Evolutionary conservation across 1,140 invertebrate genomes (phyloP).

Genomic region (Drosophila azteca): DNA sequence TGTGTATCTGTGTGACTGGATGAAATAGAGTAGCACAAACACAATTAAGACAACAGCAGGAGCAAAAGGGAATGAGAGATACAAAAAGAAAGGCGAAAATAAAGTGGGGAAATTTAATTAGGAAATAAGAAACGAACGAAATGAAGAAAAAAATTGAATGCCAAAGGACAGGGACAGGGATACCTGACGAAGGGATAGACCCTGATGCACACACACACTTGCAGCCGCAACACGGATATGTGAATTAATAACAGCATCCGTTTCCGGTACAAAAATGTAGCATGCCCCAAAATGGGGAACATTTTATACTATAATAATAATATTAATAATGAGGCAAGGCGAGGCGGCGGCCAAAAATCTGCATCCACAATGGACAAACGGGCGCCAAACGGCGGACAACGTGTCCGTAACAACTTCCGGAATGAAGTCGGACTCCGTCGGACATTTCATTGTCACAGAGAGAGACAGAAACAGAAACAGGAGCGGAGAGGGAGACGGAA

Average conservation of each 20-base stretch:
- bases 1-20: slow-evolving; percentile 40
- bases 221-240: slow-evolving; percentile 48
- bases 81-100: slow-evolving; percentile 51
- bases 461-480: no score
- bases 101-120: slow-evolving; percentile 80
- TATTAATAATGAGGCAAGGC: slow-evolving; percentile 53
- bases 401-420: slow-evolving; percentile 77
- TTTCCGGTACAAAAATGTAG: slow-evolving; percentile 66
- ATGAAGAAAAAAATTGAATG: neutral
- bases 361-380: slow-evolving; percentile 3
- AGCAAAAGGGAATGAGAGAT: slow-evolving; percentile 11
- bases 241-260: slow-evolving; percentile 79
- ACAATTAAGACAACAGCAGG: slow-evolving; percentile 65
- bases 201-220: neutral
- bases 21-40: slow-evolving; percentile 81
- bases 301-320: slow-evolving; percentile 54
- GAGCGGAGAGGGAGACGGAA: no score
- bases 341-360: slow-evolving; percentile 34
- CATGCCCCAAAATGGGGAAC: neutral
- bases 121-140: slow-evolving; percentile 28
- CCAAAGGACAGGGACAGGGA: neutral
- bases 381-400: slow-evolving; percentile 51
- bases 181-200: slow-evolving; percentile 39
- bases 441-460: slow-evolving; percentile 36
- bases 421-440: slow-evolving; percentile 22